Evolutionary conservation across 2,888 invertebrate genomes (phyloP).

Genomic region (Drosophila yooni): DNA sequence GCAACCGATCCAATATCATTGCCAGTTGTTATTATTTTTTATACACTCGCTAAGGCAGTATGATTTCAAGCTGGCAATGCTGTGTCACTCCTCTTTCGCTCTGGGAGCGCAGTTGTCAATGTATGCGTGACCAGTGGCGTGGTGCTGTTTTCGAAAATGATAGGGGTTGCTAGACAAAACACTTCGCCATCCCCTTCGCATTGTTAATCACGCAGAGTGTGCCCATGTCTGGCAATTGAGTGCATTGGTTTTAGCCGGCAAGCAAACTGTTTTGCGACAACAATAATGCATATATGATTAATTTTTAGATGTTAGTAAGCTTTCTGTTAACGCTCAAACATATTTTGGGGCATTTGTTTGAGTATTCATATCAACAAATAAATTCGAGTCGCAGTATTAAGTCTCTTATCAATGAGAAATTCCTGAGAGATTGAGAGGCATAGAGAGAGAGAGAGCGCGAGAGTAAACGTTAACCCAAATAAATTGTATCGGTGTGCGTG

Average conservation of each 20-base stretch:
- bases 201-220: not conserved
- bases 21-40: conserved; percentile 42
- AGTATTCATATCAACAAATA: not conserved
- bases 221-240: conserved; percentile 28
- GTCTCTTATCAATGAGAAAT: conserved; percentile 33
- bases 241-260: conserved; percentile 54
- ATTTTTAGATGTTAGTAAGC: not conserved
- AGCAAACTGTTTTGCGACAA: conserved; percentile 26
- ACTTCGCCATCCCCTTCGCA: conserved; percentile 6
- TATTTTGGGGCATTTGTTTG: not conserved
- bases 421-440: conserved; percentile 21
- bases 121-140: conserved; percentile 52
- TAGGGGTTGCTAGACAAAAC: conserved; percentile 4
- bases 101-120: conserved; percentile 18
- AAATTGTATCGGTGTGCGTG: conserved; percentile 29
- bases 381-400: conserved; percentile 10
- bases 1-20: conserved; percentile 51
- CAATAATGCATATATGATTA: conserved; percentile 21
- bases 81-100: conserved; percentile 22
- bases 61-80: conserved; percentile 57
- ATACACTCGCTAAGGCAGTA: conserved; percentile 28
- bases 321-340: not conserved
- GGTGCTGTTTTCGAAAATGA: not conserved
- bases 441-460: conserved; percentile 6
- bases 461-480: conserved; percentile 44